These are phyloP conservation scores for Botrylloides violaceus DNA, from an alignment of 23 tunicate genomes.

Conservation along the genomic window DNA sequence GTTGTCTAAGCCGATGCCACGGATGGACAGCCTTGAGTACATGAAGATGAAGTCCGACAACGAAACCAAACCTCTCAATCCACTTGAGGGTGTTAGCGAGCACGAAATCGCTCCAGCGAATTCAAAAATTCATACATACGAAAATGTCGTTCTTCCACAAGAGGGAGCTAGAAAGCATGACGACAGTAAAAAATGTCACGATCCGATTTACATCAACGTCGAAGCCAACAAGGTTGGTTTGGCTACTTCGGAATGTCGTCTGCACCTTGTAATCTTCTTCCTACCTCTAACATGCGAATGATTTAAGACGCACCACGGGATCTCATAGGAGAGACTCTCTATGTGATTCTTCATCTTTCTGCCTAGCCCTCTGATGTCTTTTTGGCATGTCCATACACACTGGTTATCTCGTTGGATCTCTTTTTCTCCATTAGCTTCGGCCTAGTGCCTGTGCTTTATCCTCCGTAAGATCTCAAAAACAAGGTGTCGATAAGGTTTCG, in stretches of 20 bases:
- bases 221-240: constrained; percentile 9
- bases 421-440: no score
- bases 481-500: no score
- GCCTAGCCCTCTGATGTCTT: no score
- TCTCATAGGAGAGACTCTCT: not conserved
- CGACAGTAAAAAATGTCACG: not conserved
- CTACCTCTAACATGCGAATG: no score
- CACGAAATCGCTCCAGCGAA: constrained; percentile 23
- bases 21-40: constrained; percentile 66
- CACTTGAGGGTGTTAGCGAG: not conserved
- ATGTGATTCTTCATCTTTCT: not conserved
- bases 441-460: no score
- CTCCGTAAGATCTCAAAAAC: no score
- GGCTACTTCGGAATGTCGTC: not conserved
- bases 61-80: not conserved
- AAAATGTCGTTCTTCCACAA: not conserved
- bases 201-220: constrained; percentile 20
- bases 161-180: constrained; percentile 3
- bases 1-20: constrained; percentile 16
- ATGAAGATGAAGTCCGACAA: constrained; percentile 28
- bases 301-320: no score
- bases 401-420: no score
- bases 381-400: no score
- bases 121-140: constrained; percentile 6
- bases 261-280: not conserved